Percentiles rank a stretch among this genome's conserved stretches.
phyloP scores from a whole-genome alignment of 64 coral and sea anemone genomes.

The Hydrozoanthus tunicans region DNA sequence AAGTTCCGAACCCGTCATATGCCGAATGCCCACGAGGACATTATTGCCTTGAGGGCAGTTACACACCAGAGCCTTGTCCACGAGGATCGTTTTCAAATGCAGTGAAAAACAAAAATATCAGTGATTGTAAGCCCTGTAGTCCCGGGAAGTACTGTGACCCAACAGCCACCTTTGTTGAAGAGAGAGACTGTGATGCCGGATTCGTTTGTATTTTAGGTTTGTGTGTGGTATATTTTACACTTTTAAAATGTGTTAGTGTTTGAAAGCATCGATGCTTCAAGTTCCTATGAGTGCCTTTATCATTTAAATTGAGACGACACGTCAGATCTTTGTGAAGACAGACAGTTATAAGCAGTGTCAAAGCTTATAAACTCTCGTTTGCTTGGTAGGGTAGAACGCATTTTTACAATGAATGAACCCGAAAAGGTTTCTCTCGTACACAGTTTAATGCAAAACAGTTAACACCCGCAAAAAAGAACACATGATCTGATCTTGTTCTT shows the following conservation, averaged over 20 bases:
- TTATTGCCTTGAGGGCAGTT: constrained; percentile 87
- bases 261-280: not conserved
- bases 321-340: too few species aligned
- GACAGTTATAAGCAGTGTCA: too few species aligned
- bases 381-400: too few species aligned
- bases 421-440: too few species aligned
- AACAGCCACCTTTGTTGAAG: constrained; percentile 70
- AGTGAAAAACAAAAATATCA: constrained; percentile 75
- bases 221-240: not conserved
- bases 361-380: too few species aligned
- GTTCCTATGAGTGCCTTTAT: too few species aligned
- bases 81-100: constrained; percentile 95
- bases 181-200: constrained; percentile 81
- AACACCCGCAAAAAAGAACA: too few species aligned
- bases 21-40: constrained; percentile 85
- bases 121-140: constrained; percentile 94
- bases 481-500: too few species aligned
- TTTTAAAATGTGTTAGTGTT: not conserved
- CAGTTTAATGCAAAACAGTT: too few species aligned
- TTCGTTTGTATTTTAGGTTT: constrained; percentile 90
- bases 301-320: too few species aligned
- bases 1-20: constrained; percentile 75
- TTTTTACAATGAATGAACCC: too few species aligned
- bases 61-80: constrained; percentile 81
- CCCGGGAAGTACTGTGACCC: constrained; percentile 96